Evolutionary conservation across 2,113 vertebrate genomes (phyloP).

Genomic region (Myocastor coypus): DNA sequence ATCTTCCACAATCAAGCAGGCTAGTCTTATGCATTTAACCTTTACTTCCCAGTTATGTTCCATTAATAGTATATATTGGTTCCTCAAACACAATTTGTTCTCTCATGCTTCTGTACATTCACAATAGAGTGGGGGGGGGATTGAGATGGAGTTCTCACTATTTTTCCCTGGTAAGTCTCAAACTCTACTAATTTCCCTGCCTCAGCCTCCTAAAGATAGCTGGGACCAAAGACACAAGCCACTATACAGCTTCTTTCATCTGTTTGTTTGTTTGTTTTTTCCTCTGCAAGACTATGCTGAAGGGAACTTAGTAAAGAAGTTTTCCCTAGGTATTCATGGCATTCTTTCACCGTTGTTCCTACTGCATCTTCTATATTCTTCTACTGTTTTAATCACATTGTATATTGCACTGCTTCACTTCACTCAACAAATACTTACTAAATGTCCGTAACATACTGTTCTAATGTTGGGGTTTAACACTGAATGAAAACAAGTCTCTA

Average conservation of each 20-base stretch:
- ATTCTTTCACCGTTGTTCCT: not conserved
- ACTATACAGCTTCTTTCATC: not conserved
- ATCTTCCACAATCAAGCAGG: not conserved
- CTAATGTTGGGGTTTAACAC: conserved; percentile 25
- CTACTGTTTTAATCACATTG: not conserved
- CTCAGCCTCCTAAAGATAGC: not conserved
- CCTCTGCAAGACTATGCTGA: not conserved
- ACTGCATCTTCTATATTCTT: not conserved
- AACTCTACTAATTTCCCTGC: not conserved
- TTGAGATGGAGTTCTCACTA: not conserved
- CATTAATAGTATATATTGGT: not conserved
- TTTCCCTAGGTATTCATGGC: not conserved
- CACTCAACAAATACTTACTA: conserved; percentile 50
- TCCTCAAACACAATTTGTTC: not conserved
- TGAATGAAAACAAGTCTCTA: conserved; percentile 58
- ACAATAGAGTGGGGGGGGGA: not conserved
- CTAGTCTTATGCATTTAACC: not conserved
- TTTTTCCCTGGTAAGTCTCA: not conserved
- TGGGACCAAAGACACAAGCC: not conserved
- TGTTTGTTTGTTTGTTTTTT: not conserved
- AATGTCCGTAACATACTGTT: conserved; percentile 35
- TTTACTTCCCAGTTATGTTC: conserved; percentile 10
- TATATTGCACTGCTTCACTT: not conserved
- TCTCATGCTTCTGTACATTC: not conserved
- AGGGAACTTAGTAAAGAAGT: not conserved